Conservation (phyloP, 2,797 vertebrate genomes). For the Acridotheres tristis region DNA sequence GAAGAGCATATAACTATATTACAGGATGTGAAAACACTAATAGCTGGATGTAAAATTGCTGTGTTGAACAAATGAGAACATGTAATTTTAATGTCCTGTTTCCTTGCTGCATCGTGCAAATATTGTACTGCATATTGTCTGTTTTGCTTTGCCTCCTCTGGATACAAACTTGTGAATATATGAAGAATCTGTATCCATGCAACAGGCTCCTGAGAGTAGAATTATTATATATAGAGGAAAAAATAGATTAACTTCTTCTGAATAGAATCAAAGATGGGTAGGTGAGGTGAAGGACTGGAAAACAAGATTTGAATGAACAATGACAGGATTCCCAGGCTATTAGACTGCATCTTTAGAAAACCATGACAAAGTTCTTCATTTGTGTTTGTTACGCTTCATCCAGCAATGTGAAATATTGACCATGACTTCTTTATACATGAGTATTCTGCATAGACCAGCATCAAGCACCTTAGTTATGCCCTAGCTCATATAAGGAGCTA, state of each 20-base stretch:
- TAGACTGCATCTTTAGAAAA: slow-evolving; percentile 1
- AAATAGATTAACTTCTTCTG: slow-evolving; percentile 1
- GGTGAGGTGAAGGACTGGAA: slow-evolving; percentile 10
- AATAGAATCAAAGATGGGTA: neutral
- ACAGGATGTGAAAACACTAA: neutral
- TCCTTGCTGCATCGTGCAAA: neutral
- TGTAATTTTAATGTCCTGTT: neutral
- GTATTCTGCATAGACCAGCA: slow-evolving; percentile 48
- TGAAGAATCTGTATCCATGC: neutral
- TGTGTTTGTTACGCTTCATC: slow-evolving; percentile 3
- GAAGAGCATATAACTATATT: neutral
- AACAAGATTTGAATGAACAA: neutral
- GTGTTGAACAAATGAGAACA: neutral
- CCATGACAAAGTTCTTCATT: slow-evolving; percentile 41
- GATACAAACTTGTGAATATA: neutral
- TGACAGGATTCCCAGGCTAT: slow-evolving; percentile 27
- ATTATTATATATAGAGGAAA: neutral
- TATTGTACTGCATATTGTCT: neutral
- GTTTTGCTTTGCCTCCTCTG: neutral
- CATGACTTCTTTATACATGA: slow-evolving; percentile 34
- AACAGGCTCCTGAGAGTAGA: neutral
- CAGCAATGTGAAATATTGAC: slow-evolving; percentile 50
- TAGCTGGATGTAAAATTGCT: neutral
- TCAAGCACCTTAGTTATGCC: slow-evolving; percentile 29
- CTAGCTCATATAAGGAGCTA: slow-evolving; percentile 7